A percentile compares a stretch with the other conserved stretches of the same genome.
Evolutionary conservation across 2,888 invertebrate species (phyloP).

Genomic region (Drosophila incognita): DNA sequence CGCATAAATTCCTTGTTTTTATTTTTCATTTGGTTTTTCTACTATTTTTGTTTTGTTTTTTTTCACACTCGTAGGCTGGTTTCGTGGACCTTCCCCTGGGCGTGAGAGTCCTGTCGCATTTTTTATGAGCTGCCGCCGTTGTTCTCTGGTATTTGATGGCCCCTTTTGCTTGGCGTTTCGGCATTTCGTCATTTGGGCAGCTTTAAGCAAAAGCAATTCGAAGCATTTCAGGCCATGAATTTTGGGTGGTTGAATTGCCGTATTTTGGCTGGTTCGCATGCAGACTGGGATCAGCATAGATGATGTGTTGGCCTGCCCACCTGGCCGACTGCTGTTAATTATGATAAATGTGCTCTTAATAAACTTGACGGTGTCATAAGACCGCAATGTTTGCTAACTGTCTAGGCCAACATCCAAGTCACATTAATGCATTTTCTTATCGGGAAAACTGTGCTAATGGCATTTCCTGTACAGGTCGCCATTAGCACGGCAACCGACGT

Average conservation of each 20-base stretch:
- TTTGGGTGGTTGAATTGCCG: conserved; percentile 55
- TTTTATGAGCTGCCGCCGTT: conserved; percentile 57
- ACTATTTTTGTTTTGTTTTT: conserved; percentile 13
- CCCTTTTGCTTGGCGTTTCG: conserved; percentile 4
- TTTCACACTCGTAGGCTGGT: conserved; percentile 24
- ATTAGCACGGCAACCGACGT: conserved; percentile 61
- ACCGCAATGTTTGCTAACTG: conserved; percentile 25
- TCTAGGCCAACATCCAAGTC: conserved; percentile 36
- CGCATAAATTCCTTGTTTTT: conserved; percentile 66
- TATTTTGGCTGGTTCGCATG: conserved; percentile 14
- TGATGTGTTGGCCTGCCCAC: conserved; percentile 11
- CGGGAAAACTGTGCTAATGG: conserved; percentile 66
- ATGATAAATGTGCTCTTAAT: conserved; percentile 75
- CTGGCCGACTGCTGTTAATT: conserved; percentile 55
- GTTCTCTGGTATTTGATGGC: conserved; percentile 17
- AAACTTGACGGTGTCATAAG: conserved; percentile 52
- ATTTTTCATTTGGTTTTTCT: conserved; percentile 14
- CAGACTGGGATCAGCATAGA: conserved; percentile 24
- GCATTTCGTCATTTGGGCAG: conserved; percentile 35
- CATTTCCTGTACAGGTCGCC: conserved; percentile 64
- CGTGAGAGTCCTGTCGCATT: conserved; percentile 44
- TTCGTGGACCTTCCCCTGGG: conserved; percentile 8
- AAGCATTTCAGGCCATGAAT: conserved; percentile 49
- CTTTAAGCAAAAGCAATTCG: conserved; percentile 63
- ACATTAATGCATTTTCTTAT: conserved; percentile 66